Evolutionary conservation across 2,888 invertebrate genomes (phyloP).

Genomic region (Drosophila seclusa): DNA sequence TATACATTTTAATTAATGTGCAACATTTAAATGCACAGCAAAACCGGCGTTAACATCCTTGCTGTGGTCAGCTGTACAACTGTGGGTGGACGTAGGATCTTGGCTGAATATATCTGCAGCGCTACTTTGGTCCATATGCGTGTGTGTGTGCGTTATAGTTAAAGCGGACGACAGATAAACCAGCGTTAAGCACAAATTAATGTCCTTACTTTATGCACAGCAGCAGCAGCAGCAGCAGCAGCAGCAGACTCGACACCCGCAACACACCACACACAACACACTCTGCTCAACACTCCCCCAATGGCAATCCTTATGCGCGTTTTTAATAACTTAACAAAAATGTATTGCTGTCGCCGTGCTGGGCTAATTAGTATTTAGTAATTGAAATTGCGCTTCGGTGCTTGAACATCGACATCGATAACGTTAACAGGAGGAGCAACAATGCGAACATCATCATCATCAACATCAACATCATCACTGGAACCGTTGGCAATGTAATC

Average conservation of each 20-base stretch:
- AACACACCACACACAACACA: not conserved
- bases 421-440: slow-evolving; percentile 25
- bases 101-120: slow-evolving; percentile 1
- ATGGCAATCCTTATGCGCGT: slow-evolving; percentile 20
- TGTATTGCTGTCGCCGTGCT: slow-evolving; percentile 57
- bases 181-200: slow-evolving; percentile 77
- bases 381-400: slow-evolving; percentile 65
- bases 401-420: slow-evolving; percentile 54
- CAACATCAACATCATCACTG: slow-evolving; percentile 37
- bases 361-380: slow-evolving; percentile 77
- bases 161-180: slow-evolving; percentile 72
- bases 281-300: not conserved
- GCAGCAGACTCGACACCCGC: not conserved
- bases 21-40: slow-evolving; percentile 79
- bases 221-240: slow-evolving; percentile 5
- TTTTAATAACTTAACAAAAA: slow-evolving; percentile 79
- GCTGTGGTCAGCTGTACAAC: slow-evolving; percentile 33
- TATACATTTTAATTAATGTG: slow-evolving; percentile 81
- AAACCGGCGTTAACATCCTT: slow-evolving; percentile 54
- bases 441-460: slow-evolving; percentile 35
- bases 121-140: slow-evolving; percentile 54
- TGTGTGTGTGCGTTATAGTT: slow-evolving; percentile 61
- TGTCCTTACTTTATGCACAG: slow-evolving; percentile 76
- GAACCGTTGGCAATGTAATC: slow-evolving; percentile 68
- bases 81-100: not conserved